Evolutionary conservation across 2,113 vertebrate species (phyloP), one percentile per base, ranked within the genome.

Genomic region (Electrona antarctica): DNA sequence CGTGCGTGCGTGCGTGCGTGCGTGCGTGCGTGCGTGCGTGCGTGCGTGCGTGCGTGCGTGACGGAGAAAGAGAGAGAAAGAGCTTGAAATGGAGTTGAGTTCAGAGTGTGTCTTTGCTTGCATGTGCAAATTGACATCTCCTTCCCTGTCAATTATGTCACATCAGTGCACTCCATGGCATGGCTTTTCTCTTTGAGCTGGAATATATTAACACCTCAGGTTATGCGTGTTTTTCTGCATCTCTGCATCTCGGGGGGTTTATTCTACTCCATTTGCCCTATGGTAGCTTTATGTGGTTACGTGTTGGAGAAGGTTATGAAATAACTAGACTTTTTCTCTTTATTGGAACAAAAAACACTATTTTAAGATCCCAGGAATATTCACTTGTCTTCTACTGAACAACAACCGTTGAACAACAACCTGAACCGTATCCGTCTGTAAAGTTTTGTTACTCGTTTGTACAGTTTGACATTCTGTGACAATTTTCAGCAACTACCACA

Each of bases 201-300:
- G 80, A 88, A 87, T 82, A 86, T 79, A 87, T 88, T 86, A 85
- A 78, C 87, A 85, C 88, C 82, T 85, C 76, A 6, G 60, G 69
- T 88, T 80, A 79, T 41, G 62, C 78, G 49, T 83, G 77, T 76
- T 58, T 47, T 73, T 59, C 69, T 71, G 75, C 52, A 52, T 65
- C 78, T 74, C 13, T 29, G 21, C 1, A 1, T 41, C 58, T 58
- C 7, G 3, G 10, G 56, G 83, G 69, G 74, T 70, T 60, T 69
- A 66, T 69, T 67, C 51, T 56, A 56, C 61, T 67, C 45, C 74
- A 57, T 57, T 75, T 78, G 55, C 14, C 28, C 15, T 54, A 13
- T 54, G 51, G 11, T 11, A 54, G 49, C 33, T 41, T 41, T 41
- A 41, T 41, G 33, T 41, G 33, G 21, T 41, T 41, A 41, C 33